Base-by-base conservation (phyloP, 2,113 vertebrate species). In the Catharus bicknelli region DNA sequence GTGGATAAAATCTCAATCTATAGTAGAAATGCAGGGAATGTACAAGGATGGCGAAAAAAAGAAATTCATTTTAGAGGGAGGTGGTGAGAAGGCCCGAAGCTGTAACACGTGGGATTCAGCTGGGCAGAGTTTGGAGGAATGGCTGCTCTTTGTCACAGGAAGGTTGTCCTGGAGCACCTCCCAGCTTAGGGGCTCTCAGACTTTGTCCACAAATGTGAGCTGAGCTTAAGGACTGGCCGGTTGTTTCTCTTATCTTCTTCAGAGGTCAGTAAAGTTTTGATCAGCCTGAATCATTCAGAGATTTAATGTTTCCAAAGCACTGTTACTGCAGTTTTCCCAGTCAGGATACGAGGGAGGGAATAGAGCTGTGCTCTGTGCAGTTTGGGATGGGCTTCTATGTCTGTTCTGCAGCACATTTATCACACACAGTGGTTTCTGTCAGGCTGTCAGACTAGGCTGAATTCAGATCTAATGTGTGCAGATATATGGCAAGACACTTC, bases 341-440 rank as follows among this genome's bases (percentile, higher is more conserved):
- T 15, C 3, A 7, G 83, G 58, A 62, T 40, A 21, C 7, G 10
- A 86, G 55, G 62, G 30, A 82, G 63, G 53, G 45, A 81, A 80
- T 74, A 50, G 62, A 91, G 86, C 77, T 86, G 77, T 73, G 69
- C 70, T 42, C 61, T 26, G 21, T 72, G 74, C 32, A 48, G 9
- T 78, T 75, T 72, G 63, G 80, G 80, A 84, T 58, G 55, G 79
- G 62, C 61, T 83, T 90, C 93, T 94, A 69, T 64, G 92, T 75
- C 76, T 89, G 66, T 68, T 73, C 55, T 72, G 63, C 83, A 79
- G 88, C 58, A 82, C 66, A 92, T 92, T 79, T 10, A 5, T 82
- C 86, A 82, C 69, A 82, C 19, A 0, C 7, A 4, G 76, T 73
- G 69, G 34, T 58, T 95, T 81, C 70, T 73, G 77, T 66, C 85